These are phyloP conservation scores for Carcina quercana DNA, from an alignment of 2,888 invertebrate species.

Conservation along the genomic window DNA sequence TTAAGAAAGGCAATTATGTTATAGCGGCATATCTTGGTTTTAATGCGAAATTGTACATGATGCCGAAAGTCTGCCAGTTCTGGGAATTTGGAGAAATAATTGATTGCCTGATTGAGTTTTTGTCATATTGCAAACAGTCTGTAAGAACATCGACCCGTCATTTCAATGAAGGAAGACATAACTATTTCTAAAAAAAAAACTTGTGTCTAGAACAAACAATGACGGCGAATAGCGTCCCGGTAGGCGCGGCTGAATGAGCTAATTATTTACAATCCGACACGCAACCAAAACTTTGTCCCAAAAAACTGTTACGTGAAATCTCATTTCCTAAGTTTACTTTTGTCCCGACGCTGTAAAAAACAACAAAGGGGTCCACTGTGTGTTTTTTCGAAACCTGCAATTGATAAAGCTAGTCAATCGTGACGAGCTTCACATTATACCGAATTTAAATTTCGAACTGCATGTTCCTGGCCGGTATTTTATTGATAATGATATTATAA, in stretches of 20 bases:
- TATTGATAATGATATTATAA: conserved; percentile 46
- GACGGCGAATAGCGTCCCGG: conserved; percentile 38
- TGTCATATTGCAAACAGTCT: conserved; percentile 3
- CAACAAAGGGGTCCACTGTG: conserved; percentile 42
- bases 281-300: conserved; percentile 46
- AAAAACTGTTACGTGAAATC: conserved; percentile 70
- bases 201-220: conserved; percentile 57
- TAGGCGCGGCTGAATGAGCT: conserved; percentile 60
- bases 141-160: conserved; percentile 9
- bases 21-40: too few relatives aligned
- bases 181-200: conserved; percentile 41
- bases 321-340: conserved; percentile 64
- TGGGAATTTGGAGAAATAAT: too few relatives aligned
- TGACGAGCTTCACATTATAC: conserved; percentile 19
- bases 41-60: too few relatives aligned
- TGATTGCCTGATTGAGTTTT: conserved; percentile 2
- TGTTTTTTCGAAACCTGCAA: conserved; percentile 28
- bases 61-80: too few relatives aligned
- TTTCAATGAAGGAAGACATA: conserved; percentile 40
- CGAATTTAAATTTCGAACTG: conserved; percentile 13
- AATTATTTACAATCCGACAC: conserved; percentile 72
- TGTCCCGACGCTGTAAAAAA: conserved; percentile 37
- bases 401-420: conserved; percentile 33
- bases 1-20: too few relatives aligned
- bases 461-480: conserved; percentile 9